These are phyloP conservation scores for Eulemur rufifrons DNA, from an alignment of 2,113 vertebrate species.

Conservation along the genomic window DNA sequence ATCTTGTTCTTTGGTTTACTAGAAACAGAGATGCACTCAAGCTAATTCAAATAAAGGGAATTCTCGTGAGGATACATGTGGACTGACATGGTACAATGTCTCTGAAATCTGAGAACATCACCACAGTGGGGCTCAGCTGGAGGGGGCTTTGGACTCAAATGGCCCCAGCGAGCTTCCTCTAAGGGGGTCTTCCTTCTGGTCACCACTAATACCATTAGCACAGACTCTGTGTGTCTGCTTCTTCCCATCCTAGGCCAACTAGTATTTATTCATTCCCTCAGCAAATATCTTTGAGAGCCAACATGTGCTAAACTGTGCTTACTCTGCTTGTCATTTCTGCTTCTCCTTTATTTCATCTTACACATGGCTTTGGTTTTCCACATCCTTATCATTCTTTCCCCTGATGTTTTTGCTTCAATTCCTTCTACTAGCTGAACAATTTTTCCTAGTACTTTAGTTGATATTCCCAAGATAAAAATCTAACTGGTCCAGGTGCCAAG, in stretches of 20 bases:
- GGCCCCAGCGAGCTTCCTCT: not conserved
- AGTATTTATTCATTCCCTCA: not conserved
- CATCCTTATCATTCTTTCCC: not conserved
- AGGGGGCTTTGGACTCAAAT: not conserved
- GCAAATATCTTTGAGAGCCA: not conserved
- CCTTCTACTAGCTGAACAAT: not conserved
- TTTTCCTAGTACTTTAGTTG: not conserved
- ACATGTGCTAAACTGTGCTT: not conserved
- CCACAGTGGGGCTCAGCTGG: not conserved
- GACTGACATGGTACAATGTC: not conserved
- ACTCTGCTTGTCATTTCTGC: not conserved
- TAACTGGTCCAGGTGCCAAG: not conserved
- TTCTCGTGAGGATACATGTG: not conserved
- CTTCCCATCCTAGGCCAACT: not conserved
- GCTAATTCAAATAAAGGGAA: not conserved
- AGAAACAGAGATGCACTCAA: not conserved
- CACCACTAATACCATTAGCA: not conserved
- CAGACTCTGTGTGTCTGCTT: not conserved
- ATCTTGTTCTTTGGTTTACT: not conserved
- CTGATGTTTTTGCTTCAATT: not conserved
- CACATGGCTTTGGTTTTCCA: not conserved
- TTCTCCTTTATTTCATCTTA: not conserved
- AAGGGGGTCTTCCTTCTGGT: not conserved
- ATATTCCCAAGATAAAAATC: slow-evolving; percentile 40
- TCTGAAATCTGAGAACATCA: not conserved